Conservation (phyloP, 92 coral and sea anemone species). For the Palythoa grandiflora region DNA sequence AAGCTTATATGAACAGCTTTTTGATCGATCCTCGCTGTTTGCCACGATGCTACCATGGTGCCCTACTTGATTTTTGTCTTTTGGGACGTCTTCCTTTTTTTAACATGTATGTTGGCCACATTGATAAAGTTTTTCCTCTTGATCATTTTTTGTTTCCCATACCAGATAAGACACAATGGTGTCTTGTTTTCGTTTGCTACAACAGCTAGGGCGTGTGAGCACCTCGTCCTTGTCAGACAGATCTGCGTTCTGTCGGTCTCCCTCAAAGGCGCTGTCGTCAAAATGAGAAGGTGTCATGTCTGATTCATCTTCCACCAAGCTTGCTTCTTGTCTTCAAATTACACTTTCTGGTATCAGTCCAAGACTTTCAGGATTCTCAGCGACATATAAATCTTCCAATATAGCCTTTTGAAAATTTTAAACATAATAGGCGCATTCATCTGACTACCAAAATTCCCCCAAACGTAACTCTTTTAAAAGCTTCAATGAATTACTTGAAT, state of each 20-base stretch:
- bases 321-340: slow-evolving; percentile 10
- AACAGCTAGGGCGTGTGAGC: slow-evolving; percentile 54
- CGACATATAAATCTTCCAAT: neutral
- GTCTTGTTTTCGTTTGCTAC: slow-evolving; percentile 31
- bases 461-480: too few relatives aligned
- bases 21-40: neutral
- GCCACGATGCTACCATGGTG: neutral
- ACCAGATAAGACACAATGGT: neutral
- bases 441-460: neutral
- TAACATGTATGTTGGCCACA: neutral
- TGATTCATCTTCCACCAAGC: neutral
- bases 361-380: neutral
- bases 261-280: slow-evolving; percentile 2
- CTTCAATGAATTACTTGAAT: neutral
- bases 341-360: neutral
- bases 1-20: neutral
- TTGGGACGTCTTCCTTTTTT: neutral
- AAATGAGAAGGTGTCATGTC: neutral
- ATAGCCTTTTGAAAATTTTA: neutral
- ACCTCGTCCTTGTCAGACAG: slow-evolving; percentile 6
- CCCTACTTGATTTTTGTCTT: too few relatives aligned
- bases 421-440: neutral
- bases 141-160: neutral
- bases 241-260: neutral
- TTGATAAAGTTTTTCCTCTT: neutral